Evolutionary conservation across 2,888 invertebrate genomes (phyloP).

Genomic region (Meteorus cinctellus): DNA sequence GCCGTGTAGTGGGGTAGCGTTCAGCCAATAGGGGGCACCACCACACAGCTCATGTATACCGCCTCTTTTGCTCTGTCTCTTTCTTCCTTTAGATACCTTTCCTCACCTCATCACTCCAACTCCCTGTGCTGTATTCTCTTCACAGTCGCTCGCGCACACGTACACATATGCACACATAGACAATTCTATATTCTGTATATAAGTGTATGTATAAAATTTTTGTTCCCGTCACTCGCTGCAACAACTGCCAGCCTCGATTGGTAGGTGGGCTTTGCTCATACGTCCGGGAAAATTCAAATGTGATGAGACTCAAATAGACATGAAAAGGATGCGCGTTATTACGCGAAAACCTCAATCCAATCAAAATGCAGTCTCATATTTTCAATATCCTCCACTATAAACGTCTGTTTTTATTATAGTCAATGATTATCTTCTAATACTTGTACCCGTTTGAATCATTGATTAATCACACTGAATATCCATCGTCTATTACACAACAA

Average conservation of each 20-base stretch:
- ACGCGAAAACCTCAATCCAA: constrained; percentile 21
- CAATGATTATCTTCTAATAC: background rate
- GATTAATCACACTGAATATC: background rate
- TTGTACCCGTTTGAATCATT: background rate
- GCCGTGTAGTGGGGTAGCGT: constrained; percentile 20
- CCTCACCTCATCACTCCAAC: constrained; percentile 3
- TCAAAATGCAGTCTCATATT: background rate
- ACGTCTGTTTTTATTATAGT: background rate
- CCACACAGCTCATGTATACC: constrained; percentile 57
- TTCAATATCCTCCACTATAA: background rate
- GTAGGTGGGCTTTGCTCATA: constrained; percentile 44
- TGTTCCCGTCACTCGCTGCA: constrained; percentile 56
- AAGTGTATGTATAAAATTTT: constrained; percentile 60
- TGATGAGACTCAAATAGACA: constrained; percentile 14
- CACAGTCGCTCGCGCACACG: constrained; percentile 39
- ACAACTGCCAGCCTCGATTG: constrained; percentile 45
- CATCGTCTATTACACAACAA: background rate
- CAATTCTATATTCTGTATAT: constrained; percentile 9
- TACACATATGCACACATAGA: constrained; percentile 29
- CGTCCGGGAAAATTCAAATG: constrained; percentile 40
- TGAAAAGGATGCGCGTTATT: constrained; percentile 25
- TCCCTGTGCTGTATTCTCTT: background rate
- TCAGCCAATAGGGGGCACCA: constrained; percentile 64
- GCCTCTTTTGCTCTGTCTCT: constrained; percentile 28
- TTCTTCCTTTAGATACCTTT: constrained; percentile 42